Evolutionary conservation across 2,888 invertebrate species (phyloP).

Genomic region (Urechis unicinctus): DNA sequence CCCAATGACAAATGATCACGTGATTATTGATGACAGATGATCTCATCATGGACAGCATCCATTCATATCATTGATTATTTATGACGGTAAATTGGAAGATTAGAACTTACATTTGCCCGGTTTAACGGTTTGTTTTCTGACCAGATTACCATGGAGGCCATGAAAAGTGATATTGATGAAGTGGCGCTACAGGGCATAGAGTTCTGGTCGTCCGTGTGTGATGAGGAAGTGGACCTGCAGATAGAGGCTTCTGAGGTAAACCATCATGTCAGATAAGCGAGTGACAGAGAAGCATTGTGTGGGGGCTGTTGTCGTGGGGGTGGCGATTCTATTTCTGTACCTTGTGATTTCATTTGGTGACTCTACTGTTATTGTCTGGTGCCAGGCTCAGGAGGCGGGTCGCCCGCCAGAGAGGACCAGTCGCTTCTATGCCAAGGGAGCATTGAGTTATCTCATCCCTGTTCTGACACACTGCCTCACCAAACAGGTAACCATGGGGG

Average conservation of each 20-base stretch:
- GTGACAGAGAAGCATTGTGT: not conserved
- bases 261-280: too few relatives aligned
- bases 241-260: conserved; percentile 77
- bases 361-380: conserved; percentile 2
- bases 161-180: conserved; percentile 94
- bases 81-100: too few relatives aligned
- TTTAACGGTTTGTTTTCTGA: conserved; percentile 21
- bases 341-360: not conserved
- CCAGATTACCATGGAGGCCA: conserved; percentile 91
- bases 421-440: conserved; percentile 96
- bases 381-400: conserved; percentile 77
- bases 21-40: too few relatives aligned
- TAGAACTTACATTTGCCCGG: too few relatives aligned
- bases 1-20: too few relatives aligned
- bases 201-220: conserved; percentile 99
- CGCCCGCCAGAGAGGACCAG: conserved; percentile 88
- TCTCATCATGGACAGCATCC: too few relatives aligned
- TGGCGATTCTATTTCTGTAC: not conserved
- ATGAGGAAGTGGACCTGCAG: conserved; percentile 85
- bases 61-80: too few relatives aligned
- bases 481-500: conserved; percentile 69
- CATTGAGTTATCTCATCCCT: conserved; percentile 88
- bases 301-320: not conserved
- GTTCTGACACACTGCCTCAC: conserved; percentile 88
- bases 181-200: conserved; percentile 97